phyloP scores from a whole-genome alignment of 2,113 vertebrate genomes.

The Daboia siamensis region DNA sequence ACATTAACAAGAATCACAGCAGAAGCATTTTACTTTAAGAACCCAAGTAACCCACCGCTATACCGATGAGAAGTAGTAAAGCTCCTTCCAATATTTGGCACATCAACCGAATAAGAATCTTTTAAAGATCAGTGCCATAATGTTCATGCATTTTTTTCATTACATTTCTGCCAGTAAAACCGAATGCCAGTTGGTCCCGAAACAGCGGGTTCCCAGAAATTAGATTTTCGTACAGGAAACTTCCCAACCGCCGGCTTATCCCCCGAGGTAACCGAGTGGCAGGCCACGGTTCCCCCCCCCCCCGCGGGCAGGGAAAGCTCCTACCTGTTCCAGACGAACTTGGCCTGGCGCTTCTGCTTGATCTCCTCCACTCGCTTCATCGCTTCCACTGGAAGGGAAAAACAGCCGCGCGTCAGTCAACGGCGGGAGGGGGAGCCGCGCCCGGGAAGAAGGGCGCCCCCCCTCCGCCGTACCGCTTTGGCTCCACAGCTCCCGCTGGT shows the following conservation, averaged over 20 bases:
- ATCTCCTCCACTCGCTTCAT: constrained; percentile 94
- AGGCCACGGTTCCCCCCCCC: too few relatives aligned
- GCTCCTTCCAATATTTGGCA: not conserved
- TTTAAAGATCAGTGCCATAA: not conserved
- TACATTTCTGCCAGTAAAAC: not conserved
- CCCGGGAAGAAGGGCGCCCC: not conserved
- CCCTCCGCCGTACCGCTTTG: constrained; percentile 81
- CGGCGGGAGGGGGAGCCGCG: too few relatives aligned
- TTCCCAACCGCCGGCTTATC: not conserved
- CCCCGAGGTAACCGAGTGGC: not conserved
- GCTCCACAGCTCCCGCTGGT: constrained; percentile 89
- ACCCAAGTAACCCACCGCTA: not conserved
- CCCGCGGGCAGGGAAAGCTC: not conserved
- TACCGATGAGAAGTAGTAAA: not conserved
- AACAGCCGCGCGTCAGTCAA: not conserved
- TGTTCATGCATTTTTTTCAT: not conserved
- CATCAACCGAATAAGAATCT: not conserved
- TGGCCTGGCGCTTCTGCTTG: constrained; percentile 91
- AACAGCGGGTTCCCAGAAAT: too few relatives aligned
- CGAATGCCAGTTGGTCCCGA: too few relatives aligned
- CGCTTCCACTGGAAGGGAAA: constrained; percentile 79
- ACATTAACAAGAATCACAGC: too few relatives aligned
- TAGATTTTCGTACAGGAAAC: not conserved
- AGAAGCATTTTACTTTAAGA: not conserved
- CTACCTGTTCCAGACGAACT: constrained; percentile 95